Percentiles rank a stretch among this genome's conserved stretches.
These are phyloP conservation scores for Leptinotarsa texana DNA, from an alignment of 1,140 invertebrate genomes.

Conservation along the genomic window DNA sequence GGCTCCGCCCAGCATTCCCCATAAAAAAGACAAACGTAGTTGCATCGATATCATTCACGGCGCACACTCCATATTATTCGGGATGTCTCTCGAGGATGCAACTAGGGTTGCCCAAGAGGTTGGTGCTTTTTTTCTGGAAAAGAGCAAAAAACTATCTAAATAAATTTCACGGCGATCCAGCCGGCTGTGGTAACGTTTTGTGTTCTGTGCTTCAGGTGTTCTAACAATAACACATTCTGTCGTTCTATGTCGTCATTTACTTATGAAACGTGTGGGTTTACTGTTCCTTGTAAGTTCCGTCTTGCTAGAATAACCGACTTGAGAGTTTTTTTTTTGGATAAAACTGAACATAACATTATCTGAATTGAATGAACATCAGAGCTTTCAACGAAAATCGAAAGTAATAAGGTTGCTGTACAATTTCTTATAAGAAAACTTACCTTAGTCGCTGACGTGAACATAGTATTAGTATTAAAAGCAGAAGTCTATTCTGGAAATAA, in stretches of 20 bases:
- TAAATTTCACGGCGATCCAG: background rate
- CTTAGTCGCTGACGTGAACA: too few relatives aligned
- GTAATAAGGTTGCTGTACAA: too few relatives aligned
- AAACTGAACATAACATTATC: background rate
- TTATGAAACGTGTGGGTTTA: conserved; percentile 1
- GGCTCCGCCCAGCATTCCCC: conserved; percentile 27
- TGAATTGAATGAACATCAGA: background rate
- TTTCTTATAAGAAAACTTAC: too few relatives aligned
- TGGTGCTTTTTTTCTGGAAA: conserved; percentile 2
- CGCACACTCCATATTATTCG: conserved; percentile 41
- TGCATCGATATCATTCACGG: conserved; percentile 40
- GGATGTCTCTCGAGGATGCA: conserved; percentile 42
- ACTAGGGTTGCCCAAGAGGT: conserved; percentile 43
- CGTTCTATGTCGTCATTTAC: conserved; percentile 24
- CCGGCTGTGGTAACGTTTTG: conserved; percentile 37
- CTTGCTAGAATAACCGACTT: too few relatives aligned
- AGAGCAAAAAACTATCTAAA: background rate
- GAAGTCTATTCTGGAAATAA: too few relatives aligned
- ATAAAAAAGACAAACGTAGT: conserved; percentile 36
- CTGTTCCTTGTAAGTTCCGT: background rate
- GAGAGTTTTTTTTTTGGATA: background rate
- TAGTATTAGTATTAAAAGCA: too few relatives aligned
- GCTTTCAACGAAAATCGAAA: too few relatives aligned
- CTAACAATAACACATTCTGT: conserved; percentile 17
- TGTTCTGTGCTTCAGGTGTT: conserved; percentile 33